A percentile compares a stretch with the other conserved stretches of the same genome.
phyloP scores from a whole-genome alignment of 2,113 vertebrate genomes.

The Macrotus californicus region DNA sequence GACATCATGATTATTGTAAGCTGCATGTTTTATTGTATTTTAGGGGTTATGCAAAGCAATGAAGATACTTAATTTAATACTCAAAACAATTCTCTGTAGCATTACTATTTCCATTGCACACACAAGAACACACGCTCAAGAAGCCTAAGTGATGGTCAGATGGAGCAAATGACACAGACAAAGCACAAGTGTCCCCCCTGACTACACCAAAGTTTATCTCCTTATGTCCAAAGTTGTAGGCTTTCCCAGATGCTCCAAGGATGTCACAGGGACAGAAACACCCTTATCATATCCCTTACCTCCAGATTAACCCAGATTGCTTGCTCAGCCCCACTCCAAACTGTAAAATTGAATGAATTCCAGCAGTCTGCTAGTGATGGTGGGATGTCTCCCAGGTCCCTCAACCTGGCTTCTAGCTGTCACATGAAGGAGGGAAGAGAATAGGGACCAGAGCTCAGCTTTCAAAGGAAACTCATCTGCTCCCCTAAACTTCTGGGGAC shows the following conservation, averaged over 20 bases:
- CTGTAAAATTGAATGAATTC: not conserved
- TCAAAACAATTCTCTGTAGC: not conserved
- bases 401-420: not conserved
- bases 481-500: not conserved
- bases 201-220: not conserved
- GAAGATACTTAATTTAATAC: not conserved
- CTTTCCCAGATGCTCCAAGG: no score
- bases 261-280: not conserved
- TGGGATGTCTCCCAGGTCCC: not conserved
- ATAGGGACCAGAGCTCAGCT: not conserved
- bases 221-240: not conserved
- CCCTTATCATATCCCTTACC: not conserved
- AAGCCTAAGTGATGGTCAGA: not conserved
- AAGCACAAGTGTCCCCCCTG: not conserved
- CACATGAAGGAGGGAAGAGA: not conserved
- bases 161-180: not conserved
- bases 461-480: not conserved
- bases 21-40: not conserved
- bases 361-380: no score
- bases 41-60: not conserved
- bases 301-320: not conserved
- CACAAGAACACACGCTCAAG: not conserved
- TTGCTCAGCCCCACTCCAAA: not conserved
- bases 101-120: not conserved
- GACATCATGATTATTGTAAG: no score